Conservation (phyloP, 1,140 invertebrate genomes). For the Mizuhopecten yessoensis region DNA sequence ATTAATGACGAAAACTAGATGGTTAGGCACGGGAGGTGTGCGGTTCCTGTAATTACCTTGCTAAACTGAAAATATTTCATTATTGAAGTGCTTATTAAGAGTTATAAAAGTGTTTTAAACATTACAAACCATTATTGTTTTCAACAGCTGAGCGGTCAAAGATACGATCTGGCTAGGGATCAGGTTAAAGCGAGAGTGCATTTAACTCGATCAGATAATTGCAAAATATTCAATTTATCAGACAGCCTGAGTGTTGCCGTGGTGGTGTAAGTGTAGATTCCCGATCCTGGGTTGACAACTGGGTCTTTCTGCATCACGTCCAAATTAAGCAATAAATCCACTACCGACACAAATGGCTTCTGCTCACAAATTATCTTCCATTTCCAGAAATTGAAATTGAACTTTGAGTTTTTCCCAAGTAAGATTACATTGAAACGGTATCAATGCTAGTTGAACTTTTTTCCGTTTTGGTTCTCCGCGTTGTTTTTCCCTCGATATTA, state of each 20-base stretch:
- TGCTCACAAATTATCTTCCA: constrained; percentile 23
- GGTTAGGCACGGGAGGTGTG: constrained; percentile 61
- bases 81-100: constrained; percentile 67
- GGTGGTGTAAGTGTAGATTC: constrained; percentile 1
- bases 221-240: constrained; percentile 40
- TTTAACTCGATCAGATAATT: constrained; percentile 36
- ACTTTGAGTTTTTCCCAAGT: constrained; percentile 27
- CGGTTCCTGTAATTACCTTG: constrained; percentile 62
- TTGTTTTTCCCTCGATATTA: constrained; percentile 19
- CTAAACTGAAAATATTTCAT: constrained; percentile 67
- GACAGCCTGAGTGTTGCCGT: neutral
- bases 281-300: constrained; percentile 30
- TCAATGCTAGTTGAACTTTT: constrained; percentile 34
- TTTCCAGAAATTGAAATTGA: constrained; percentile 35
- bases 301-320: constrained; percentile 23
- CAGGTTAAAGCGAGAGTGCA: constrained; percentile 42
- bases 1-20: constrained; percentile 61
- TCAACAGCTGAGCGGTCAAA: constrained; percentile 60
- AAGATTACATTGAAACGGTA: constrained; percentile 29
- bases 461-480: neutral
- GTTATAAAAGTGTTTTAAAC: constrained; percentile 58
- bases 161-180: constrained; percentile 58
- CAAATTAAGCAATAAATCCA: constrained; percentile 39
- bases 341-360: constrained; percentile 12
- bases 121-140: constrained; percentile 62